A percentile compares a stretch with the other conserved stretches of the same genome.
phyloP scores from a whole-genome alignment of 1,140 invertebrate species.

The Drosophila setifemur region DNA sequence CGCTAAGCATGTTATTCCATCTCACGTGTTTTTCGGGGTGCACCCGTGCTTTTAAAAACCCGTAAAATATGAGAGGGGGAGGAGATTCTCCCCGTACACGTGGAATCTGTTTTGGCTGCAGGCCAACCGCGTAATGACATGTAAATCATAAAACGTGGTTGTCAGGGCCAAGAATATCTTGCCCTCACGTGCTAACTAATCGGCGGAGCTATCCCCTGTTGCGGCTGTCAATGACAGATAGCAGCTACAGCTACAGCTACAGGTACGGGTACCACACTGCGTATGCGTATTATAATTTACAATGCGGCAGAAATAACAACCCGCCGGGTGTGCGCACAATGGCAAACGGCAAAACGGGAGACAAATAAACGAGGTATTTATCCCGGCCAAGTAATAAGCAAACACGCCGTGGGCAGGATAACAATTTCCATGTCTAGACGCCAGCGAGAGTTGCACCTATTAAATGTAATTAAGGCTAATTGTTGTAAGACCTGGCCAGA shows the following conservation, averaged over 20 bases:
- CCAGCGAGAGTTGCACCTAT: constrained; percentile 14
- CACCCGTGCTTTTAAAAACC: background rate
- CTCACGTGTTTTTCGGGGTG: constrained; percentile 27
- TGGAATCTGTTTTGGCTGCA: constrained; percentile 5
- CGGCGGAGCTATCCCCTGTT: constrained; percentile 21
- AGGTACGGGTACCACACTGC: constrained; percentile 18
- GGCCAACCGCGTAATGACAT: constrained; percentile 59
- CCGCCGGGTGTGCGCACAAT: background rate
- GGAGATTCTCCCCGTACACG: constrained; percentile 9
- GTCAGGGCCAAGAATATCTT: constrained; percentile 25
- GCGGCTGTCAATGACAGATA: constrained; percentile 39
- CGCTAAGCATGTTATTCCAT: constrained; percentile 36
- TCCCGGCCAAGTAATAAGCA: constrained; percentile 24
- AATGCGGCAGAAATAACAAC: constrained; percentile 17
- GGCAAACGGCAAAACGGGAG: constrained; percentile 5
- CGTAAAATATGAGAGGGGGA: background rate
- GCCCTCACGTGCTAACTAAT: constrained; percentile 26
- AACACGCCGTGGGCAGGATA: constrained; percentile 7
- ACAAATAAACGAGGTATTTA: constrained; percentile 43
- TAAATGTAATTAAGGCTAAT: constrained; percentile 24
- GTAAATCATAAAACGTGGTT: constrained; percentile 25
- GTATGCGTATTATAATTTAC: constrained; percentile 41
- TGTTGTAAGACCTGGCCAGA: constrained; percentile 2
- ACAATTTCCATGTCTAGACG: constrained; percentile 40
- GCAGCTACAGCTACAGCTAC: too few species aligned